Conservation (phyloP, 2,888 invertebrate genomes). For the Coelogynopora nodosa region DNA sequence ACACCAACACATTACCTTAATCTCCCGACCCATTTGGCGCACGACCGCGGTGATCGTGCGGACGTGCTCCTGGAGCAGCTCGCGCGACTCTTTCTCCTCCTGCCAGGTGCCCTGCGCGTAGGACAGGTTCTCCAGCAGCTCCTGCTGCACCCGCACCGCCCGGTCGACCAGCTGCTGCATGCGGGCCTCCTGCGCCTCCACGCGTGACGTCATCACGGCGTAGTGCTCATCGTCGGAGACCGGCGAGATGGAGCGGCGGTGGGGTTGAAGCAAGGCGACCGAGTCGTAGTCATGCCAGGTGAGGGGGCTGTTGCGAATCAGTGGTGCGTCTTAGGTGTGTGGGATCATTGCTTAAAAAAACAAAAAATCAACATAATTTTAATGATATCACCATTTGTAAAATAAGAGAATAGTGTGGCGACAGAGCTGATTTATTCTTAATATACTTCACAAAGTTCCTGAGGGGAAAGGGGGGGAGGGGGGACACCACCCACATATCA, state of each 20-base stretch:
- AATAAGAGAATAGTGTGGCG: too few relatives aligned
- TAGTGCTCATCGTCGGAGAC: background rate
- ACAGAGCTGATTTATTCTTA: too few relatives aligned
- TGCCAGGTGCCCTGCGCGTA: conserved; percentile 59
- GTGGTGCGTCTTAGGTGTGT: background rate
- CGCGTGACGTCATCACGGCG: background rate
- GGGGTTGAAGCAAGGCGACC: too few relatives aligned
- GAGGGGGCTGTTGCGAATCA: background rate
- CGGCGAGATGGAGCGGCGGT: background rate
- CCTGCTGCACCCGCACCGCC: conserved; percentile 48
- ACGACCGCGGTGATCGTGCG: conserved; percentile 59
- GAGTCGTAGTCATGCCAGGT: background rate
- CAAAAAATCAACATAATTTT: too few relatives aligned
- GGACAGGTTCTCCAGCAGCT: conserved; percentile 58
- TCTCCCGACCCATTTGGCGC: conserved; percentile 56
- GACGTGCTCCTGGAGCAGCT: conserved; percentile 59
- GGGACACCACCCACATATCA: too few relatives aligned
- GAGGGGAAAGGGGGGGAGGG: too few relatives aligned
- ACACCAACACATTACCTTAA: too few relatives aligned
- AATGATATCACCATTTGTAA: too few relatives aligned
- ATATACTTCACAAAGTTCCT: too few relatives aligned
- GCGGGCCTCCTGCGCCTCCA: background rate
- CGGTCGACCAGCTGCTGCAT: conserved; percentile 2
- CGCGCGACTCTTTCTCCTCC: conserved; percentile 57
- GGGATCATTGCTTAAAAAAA: background rate